phyloP scores from a whole-genome alignment of 1,140 invertebrate genomes.

The Drosophila micromelanica region DNA sequence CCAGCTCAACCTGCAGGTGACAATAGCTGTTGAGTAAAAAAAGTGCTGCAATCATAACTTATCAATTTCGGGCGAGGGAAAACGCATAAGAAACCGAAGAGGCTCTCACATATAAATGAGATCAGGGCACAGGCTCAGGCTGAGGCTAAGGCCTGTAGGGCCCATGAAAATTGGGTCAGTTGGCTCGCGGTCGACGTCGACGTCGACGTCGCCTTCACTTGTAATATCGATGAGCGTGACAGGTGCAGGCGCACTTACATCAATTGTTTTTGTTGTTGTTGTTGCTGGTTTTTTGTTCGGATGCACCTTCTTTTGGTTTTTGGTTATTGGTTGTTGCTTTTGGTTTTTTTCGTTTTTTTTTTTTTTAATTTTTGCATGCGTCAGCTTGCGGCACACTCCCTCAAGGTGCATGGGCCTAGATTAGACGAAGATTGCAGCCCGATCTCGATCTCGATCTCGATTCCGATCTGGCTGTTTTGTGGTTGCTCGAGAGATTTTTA shows the following conservation, averaged over 20 bases:
- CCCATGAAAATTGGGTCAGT: conserved; percentile 74
- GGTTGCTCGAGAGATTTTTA: conserved; percentile 74
- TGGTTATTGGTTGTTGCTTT: conserved; percentile 4
- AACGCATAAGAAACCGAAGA: conserved; percentile 21
- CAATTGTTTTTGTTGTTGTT: conserved; percentile 36
- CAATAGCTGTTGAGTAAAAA: conserved; percentile 61
- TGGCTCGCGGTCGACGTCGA: conserved; percentile 35
- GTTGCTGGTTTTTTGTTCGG: conserved; percentile 9
- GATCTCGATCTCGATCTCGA: conserved; percentile 17
- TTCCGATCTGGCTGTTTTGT: conserved; percentile 51
- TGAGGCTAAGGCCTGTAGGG: conserved; percentile 7
- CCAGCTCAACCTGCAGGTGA: conserved; percentile 52
- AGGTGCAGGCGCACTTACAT: conserved; percentile 71
- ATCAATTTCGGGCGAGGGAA: conserved; percentile 47
- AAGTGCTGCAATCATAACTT: conserved; percentile 70
- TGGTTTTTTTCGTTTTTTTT: conserved; percentile 26
- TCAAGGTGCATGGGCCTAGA: conserved; percentile 63
- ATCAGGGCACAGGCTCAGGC: conserved; percentile 13
- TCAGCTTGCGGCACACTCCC: conserved; percentile 77
- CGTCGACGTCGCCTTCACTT: conserved; percentile 34
- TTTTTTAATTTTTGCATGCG: conserved; percentile 38
- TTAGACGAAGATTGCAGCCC: conserved; percentile 67
- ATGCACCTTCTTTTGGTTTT: conserved; percentile 44
- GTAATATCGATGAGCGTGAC: conserved; percentile 76
- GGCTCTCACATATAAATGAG: conserved; percentile 20